Evolutionary conservation across 2,888 invertebrate genomes (phyloP), one percentile per base, ranked within the genome.

Genomic region (Cheilosia impressa): DNA sequence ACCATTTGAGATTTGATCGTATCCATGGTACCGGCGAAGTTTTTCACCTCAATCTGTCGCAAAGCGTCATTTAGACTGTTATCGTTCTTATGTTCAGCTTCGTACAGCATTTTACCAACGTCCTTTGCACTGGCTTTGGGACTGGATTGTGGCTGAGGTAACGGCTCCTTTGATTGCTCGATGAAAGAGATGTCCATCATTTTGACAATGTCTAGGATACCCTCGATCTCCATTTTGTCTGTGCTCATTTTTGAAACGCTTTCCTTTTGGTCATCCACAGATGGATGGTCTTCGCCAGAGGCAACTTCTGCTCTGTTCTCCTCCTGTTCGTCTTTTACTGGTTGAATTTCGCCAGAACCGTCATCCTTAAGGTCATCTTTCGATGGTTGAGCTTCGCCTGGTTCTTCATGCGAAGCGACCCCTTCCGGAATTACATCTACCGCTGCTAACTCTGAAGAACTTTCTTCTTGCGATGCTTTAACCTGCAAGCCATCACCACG

Each of bases 21-120:
- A 80, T 91, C 91, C 90, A 92, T 91, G 2, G 92, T 92, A 10
- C 91, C 91, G 1, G 92, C 90, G 88, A 92, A 92, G 71, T 89
- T 92, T 76, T 89, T 91, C 0, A 90, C 90, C 24, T 92, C 91
- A 62, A 92, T 92, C 84, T 92, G 91, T 69, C 91, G 92, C 0
- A 92, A 88, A 31, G 91, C 91, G 47, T 88, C 90, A 53, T 79
- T 89, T 45, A 91, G 69, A n/a, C 89, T 89, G 2, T 88, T 88
- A 27, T 90, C 90, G 4, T 82, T 75, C 55, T 89, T 88, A 0
- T 89, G 89, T 75, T 90, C 90, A 4, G 88, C 85, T 82, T 91
- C 90, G 41, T 90, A 89, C 0, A 90, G 68, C 76, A 89, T 77
- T 62, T 89, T 89, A 0, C 90, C 92, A 55, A 90, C 88, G 17